These are phyloP conservation scores for Volucella inanis DNA, from an alignment of 2,888 invertebrate genomes.

Conservation along the genomic window DNA sequence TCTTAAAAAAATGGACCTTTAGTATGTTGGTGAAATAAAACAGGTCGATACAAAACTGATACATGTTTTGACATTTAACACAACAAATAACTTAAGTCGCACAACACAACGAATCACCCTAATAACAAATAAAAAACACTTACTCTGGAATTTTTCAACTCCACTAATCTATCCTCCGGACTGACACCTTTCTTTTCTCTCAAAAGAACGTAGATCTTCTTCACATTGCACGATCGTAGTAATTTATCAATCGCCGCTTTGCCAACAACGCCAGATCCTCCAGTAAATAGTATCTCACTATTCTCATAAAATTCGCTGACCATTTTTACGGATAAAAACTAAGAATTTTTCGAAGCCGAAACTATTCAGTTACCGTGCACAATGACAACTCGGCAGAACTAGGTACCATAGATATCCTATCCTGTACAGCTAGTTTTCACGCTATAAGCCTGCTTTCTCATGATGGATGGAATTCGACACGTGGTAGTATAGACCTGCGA, in stretches of 20 bases:
- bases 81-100: no score
- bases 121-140: not conserved
- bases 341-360: not conserved
- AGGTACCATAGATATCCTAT: no score
- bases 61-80: no score
- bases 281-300: slow-evolving; percentile 91
- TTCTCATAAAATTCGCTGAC: slow-evolving; percentile 87
- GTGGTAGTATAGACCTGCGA: no score
- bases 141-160: slow-evolving; percentile 83
- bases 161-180: slow-evolving; percentile 86
- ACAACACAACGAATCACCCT: no score
- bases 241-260: slow-evolving; percentile 95
- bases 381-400: not conserved
- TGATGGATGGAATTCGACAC: no score
- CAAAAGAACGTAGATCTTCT: slow-evolving; percentile 90
- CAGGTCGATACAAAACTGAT: no score
- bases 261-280: slow-evolving; percentile 92
- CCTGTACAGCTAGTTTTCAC: no score
- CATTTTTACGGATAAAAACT: slow-evolving; percentile 35
- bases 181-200: slow-evolving; percentile 87
- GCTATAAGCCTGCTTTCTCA: no score
- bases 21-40: no score
- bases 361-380: not conserved
- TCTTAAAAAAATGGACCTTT: no score
- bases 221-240: slow-evolving; percentile 90